These are phyloP conservation scores for Anodontia alba DNA, from an alignment of 2,888 invertebrate genomes.

Conservation along the genomic window DNA sequence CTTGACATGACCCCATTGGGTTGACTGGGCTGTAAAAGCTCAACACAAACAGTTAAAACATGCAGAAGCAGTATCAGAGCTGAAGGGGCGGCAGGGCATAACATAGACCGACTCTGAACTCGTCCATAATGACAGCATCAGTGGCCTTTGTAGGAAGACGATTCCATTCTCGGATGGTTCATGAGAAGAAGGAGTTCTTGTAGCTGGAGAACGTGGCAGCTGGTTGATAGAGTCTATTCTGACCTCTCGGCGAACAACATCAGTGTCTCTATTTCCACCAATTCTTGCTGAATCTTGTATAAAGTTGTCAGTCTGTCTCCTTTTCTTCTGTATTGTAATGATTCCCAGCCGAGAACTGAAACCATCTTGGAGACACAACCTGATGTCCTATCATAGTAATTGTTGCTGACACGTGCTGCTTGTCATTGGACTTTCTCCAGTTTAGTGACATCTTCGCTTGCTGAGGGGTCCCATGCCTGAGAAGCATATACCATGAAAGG, in stretches of 20 bases:
- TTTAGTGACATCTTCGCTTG: not conserved
- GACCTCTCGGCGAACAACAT: not conserved
- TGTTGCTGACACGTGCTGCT: not conserved
- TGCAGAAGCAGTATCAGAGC: not conserved
- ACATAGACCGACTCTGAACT: not conserved
- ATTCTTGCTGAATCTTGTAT: not conserved
- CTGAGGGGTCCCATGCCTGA: not conserved
- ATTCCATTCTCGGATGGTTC: not conserved
- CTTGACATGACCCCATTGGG: too few relatives aligned
- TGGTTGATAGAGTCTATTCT: conserved; percentile 7
- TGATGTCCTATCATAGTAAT: not conserved
- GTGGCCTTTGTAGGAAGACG: not conserved
- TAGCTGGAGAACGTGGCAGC: conserved; percentile 2
- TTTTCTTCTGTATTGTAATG: not conserved
- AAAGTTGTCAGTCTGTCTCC: not conserved
- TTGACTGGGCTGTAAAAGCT: too few relatives aligned
- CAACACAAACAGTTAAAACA: too few relatives aligned
- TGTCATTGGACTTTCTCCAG: conserved; percentile 3
- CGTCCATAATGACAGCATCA: not conserved
- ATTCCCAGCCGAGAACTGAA: not conserved
- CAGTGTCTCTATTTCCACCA: conserved; percentile 1
- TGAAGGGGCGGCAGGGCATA: not conserved
- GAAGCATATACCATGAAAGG: too few relatives aligned
- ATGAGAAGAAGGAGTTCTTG: not conserved
- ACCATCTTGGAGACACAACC: conserved; percentile 7